phyloP scores from a whole-genome alignment of 2,888 invertebrate genomes.

The Nomada lathburiana region DNA sequence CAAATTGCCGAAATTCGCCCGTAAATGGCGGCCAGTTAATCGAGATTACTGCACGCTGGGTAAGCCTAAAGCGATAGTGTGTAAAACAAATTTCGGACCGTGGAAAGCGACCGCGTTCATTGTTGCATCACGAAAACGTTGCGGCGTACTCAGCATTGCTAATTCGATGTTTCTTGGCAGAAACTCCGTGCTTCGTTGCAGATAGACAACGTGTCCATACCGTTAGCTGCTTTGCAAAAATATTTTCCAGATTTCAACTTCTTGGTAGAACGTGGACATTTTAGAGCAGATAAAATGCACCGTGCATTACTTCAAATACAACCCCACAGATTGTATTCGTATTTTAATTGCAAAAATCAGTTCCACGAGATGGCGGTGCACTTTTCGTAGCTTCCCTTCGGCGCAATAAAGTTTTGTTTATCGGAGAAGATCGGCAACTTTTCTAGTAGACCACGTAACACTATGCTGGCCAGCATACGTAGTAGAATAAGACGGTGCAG shows the following conservation, averaged over 20 bases:
- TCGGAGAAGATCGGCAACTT: slow-evolving; percentile 22
- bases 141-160: slow-evolving; percentile 37
- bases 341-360: no score
- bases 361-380: neutral
- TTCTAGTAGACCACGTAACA: slow-evolving; percentile 28
- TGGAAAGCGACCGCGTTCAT: slow-evolving; percentile 37
- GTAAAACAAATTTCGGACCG: slow-evolving; percentile 27
- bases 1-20: slow-evolving; percentile 21
- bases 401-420: slow-evolving; percentile 1
- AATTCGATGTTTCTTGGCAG: slow-evolving; percentile 42
- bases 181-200: slow-evolving; percentile 4
- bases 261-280: no score
- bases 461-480: slow-evolving; percentile 17
- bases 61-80: slow-evolving; percentile 26
- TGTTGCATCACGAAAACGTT: slow-evolving; percentile 40
- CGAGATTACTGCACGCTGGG: slow-evolving; percentile 13
- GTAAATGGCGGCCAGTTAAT: slow-evolving; percentile 22
- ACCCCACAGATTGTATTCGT: no score
- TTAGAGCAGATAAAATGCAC: no score
- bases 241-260: neutral
- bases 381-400: neutral
- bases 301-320: no score
- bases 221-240: neutral
- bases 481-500: slow-evolving; percentile 52
- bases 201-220: neutral